These are phyloP conservation scores for Leptinotarsa peninsularis DNA, from an alignment of 2,888 invertebrate species.

Conservation along the genomic window DNA sequence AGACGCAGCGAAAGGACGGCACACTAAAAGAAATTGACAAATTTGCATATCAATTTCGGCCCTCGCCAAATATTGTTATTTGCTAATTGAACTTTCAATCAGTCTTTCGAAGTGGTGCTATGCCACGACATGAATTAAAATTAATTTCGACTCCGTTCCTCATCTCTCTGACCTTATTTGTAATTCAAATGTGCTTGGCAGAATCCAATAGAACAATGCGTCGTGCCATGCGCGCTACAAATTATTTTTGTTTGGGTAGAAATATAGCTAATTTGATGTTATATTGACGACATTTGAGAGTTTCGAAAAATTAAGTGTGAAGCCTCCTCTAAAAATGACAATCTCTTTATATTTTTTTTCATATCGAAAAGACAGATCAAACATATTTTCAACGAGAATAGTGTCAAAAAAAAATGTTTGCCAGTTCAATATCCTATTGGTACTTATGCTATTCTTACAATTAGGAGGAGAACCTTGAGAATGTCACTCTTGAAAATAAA, in stretches of 20 bases:
- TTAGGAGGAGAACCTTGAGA: no score
- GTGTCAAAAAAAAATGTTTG: no score
- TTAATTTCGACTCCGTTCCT: conserved; percentile 58
- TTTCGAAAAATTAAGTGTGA: no score
- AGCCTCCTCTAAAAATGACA: no score
- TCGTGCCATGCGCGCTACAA: neutral
- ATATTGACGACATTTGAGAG: no score
- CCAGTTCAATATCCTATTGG: no score
- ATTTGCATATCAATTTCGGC: conserved; percentile 57
- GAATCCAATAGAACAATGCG: conserved; percentile 44
- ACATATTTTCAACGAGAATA: no score
- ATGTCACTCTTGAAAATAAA: no score
- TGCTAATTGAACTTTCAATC: conserved; percentile 57
- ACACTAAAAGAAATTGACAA: conserved; percentile 50
- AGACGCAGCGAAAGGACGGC: conserved; percentile 26
- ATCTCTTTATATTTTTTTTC: no score
- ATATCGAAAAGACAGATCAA: no score
- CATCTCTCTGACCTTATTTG: conserved; percentile 58
- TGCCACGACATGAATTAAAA: conserved; percentile 58
- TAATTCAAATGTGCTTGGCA: conserved; percentile 59
- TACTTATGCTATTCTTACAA: no score
- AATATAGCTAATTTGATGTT: neutral
- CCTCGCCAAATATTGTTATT: conserved; percentile 60
- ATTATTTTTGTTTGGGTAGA: neutral
- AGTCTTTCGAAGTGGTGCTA: conserved; percentile 48